A percentile compares a stretch with the other conserved stretches of the same genome.
Conservation (phyloP, 1,140 invertebrate species). For the Andricus grossulariae region DNA sequence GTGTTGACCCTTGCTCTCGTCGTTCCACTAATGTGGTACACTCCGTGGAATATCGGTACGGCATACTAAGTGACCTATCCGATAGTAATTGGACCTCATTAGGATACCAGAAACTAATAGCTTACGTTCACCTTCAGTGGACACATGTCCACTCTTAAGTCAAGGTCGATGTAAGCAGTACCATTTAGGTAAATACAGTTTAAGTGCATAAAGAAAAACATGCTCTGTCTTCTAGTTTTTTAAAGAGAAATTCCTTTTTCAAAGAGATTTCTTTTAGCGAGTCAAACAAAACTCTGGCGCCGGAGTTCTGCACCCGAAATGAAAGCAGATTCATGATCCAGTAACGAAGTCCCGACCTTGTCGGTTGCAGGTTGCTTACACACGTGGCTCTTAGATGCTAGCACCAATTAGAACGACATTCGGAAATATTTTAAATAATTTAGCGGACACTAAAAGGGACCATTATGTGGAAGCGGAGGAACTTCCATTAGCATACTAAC, state of each 20-base stretch:
- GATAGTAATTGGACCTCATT: constrained; percentile 70
- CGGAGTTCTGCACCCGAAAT: not conserved
- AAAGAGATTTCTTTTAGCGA: not conserved
- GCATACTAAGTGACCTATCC: constrained; percentile 65
- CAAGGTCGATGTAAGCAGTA: not conserved
- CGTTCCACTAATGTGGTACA: constrained; percentile 56
- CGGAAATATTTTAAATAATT: constrained; percentile 71
- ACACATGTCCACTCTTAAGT: constrained; percentile 41
- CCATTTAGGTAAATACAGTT: not conserved
- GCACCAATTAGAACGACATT: constrained; percentile 64
- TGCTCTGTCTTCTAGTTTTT: too few relatives aligned
- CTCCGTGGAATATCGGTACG: constrained; percentile 60
- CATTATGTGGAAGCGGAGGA: constrained; percentile 53
- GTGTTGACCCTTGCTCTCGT: constrained; percentile 64
- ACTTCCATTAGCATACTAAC: constrained; percentile 74
- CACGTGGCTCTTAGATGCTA: constrained; percentile 54
- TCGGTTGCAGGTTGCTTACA: constrained; percentile 46
- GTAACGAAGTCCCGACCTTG: constrained; percentile 32
- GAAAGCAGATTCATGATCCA: constrained; percentile 11
- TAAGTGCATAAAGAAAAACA: too few relatives aligned
- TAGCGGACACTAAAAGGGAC: constrained; percentile 54
- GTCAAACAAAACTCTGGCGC: not conserved
- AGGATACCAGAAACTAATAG: constrained; percentile 61
- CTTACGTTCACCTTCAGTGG: constrained; percentile 33
- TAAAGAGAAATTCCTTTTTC: not conserved